Conservation (phyloP, 2,113 vertebrate species). For the Lepus europaeus region DNA sequence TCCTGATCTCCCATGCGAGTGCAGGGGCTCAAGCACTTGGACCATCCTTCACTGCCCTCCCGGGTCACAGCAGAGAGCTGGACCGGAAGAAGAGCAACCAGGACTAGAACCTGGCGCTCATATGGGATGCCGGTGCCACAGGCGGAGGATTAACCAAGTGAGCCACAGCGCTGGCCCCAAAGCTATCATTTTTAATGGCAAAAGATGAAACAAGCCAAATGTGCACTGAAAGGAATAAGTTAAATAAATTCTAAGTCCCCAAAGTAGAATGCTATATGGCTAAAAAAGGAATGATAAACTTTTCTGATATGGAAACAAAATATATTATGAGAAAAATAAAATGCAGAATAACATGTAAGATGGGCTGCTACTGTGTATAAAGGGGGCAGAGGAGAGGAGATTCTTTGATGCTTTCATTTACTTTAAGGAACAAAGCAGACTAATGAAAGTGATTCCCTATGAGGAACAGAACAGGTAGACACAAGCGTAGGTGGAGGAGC, state of each 20-base stretch:
- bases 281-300: background rate
- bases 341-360: background rate
- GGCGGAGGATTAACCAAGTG: no score
- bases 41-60: no score
- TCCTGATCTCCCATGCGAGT: no score
- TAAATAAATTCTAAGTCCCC: background rate
- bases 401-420: conserved; percentile 9
- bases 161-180: no score
- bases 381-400: background rate
- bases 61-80: no score
- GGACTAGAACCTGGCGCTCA: no score
- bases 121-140: no score
- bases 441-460: background rate
- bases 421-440: conserved; percentile 10
- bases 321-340: conserved; percentile 21
- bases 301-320: conserved; percentile 27
- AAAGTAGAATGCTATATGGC: background rate
- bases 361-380: background rate
- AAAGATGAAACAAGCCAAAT: background rate
- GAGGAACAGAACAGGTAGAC: background rate
- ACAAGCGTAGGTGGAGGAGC: background rate
- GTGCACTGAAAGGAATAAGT: background rate
- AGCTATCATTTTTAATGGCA: background rate
- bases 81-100: no score
- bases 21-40: no score